phyloP scores from a whole-genome alignment of 1,140 invertebrate species.

The Drosophila bipectinata region DNA sequence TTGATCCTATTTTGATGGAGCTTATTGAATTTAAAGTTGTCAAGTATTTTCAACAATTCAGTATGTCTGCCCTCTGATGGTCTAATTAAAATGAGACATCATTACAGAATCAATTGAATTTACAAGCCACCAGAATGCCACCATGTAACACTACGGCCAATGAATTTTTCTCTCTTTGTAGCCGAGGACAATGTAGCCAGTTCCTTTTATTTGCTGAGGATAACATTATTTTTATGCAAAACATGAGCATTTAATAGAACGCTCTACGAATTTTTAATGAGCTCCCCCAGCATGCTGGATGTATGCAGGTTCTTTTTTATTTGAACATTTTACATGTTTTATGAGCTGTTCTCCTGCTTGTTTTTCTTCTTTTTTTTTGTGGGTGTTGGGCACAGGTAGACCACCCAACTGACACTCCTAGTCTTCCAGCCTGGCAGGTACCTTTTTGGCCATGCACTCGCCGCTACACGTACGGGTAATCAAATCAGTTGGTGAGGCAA shows the following conservation, averaged over 20 bases:
- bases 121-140: conserved; percentile 15
- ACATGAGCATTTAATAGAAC: conserved; percentile 79
- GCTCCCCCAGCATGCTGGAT: conserved; percentile 35
- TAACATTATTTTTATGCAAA: conserved; percentile 76
- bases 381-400: conserved; percentile 47
- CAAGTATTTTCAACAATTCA: not conserved
- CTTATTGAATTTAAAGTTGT: conserved; percentile 3
- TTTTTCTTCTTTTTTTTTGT: not conserved
- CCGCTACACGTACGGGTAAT: conserved; percentile 68
- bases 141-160: conserved; percentile 4
- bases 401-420: conserved; percentile 28
- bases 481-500: conserved; percentile 73
- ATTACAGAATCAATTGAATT: conserved; percentile 43
- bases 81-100: conserved; percentile 37
- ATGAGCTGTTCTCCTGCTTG: conserved; percentile 45
- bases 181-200: conserved; percentile 43
- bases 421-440: not conserved
- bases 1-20: not conserved
- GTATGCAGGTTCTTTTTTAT: conserved; percentile 44
- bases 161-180: not conserved
- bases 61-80: too few species aligned
- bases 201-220: conserved; percentile 39
- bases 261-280: conserved; percentile 79
- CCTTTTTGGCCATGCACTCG: conserved; percentile 19
- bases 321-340: conserved; percentile 78